A percentile compares a stretch with the other conserved stretches of the same genome.
These are phyloP conservation scores for Myzus persicae DNA, from an alignment of 1,140 invertebrate genomes.

Conservation along the genomic window DNA sequence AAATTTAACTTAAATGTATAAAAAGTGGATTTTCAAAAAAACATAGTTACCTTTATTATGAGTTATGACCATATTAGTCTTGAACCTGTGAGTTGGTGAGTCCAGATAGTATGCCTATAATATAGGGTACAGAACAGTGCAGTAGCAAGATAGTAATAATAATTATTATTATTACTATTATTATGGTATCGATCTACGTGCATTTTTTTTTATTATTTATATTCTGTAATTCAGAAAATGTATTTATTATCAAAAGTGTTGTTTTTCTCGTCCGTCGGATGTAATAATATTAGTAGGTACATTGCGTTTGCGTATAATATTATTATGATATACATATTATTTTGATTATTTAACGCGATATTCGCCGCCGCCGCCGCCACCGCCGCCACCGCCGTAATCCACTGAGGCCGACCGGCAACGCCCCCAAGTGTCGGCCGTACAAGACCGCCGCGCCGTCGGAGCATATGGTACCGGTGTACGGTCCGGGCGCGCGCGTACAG, in stretches of 20 bases:
- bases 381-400: neutral
- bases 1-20: neutral
- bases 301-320: neutral
- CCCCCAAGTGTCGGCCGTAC: slow-evolving; percentile 48
- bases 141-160: neutral
- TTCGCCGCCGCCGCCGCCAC: neutral
- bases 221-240: neutral
- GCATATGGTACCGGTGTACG: slow-evolving; percentile 52
- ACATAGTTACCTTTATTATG: neutral
- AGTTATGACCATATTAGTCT: too few relatives aligned
- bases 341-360: slow-evolving; percentile 32
- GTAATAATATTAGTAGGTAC: neutral
- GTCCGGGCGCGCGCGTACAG: neutral
- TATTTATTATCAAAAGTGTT: neutral
- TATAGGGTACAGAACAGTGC: neutral
- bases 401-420: slow-evolving; percentile 49
- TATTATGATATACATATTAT: neutral
- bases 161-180: neutral
- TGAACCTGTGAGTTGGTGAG: neutral
- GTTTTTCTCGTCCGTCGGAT: neutral
- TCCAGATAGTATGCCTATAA: neutral
- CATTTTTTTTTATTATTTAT: neutral
- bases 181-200: neutral
- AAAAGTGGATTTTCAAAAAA: neutral
- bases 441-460: slow-evolving; percentile 53